A percentile compares a stretch with the other conserved stretches of the same genome.
These are phyloP conservation scores for Tenthredo amoena DNA, from an alignment of 2,888 invertebrate species.

Conservation along the genomic window DNA sequence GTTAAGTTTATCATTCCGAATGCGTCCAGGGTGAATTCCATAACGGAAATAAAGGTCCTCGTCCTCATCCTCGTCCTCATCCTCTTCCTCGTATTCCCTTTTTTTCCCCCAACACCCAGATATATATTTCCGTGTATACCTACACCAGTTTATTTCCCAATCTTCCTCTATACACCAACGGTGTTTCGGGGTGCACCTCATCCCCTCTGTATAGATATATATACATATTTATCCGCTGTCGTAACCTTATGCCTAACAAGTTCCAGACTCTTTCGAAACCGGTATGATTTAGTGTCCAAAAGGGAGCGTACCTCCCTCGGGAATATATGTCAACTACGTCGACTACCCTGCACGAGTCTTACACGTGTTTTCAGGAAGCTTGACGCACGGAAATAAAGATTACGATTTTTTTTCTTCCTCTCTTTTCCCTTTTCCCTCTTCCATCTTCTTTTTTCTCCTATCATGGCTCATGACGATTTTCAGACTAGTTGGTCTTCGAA, in stretches of 20 bases:
- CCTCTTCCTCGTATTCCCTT: not conserved
- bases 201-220: not conserved
- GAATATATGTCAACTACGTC: slow-evolving; percentile 26
- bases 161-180: not conserved
- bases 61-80: not conserved
- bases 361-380: slow-evolving; percentile 16
- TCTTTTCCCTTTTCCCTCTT: no score
- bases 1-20: slow-evolving; percentile 20
- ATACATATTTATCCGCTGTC: slow-evolving; percentile 26
- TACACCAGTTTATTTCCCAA: slow-evolving; percentile 4
- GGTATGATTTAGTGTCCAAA: slow-evolving; percentile 23
- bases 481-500: not conserved
- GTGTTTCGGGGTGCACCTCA: not conserved
- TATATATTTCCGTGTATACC: not conserved
- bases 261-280: slow-evolving; percentile 4
- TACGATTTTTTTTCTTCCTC: not conserved
- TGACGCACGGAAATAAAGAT: not conserved
- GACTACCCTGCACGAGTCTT: not conserved
- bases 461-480: not conserved
- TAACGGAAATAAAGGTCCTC: not conserved
- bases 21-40: slow-evolving; percentile 14
- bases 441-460: not conserved
- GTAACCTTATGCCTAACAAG: slow-evolving; percentile 19
- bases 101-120: not conserved
- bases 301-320: not conserved